A percentile compares a stretch with the other conserved stretches of the same genome.
These are phyloP conservation scores for Pyrocoelia pectoralis DNA, from an alignment of 2,888 invertebrate genomes.

Conservation along the genomic window DNA sequence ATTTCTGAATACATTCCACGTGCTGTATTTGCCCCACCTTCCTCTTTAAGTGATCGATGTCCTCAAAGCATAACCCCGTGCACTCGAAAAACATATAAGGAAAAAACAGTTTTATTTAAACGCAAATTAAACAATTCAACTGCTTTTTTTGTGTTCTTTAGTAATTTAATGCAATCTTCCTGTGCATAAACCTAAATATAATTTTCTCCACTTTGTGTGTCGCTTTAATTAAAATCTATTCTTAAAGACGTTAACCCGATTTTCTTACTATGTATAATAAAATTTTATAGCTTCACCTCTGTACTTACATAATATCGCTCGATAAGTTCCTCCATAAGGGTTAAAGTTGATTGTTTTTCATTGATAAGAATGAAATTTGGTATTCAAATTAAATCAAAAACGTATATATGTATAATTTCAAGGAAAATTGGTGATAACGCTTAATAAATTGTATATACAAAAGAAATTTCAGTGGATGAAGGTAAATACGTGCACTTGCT, in stretches of 20 bases:
- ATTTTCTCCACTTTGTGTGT: background rate
- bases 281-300: conserved; percentile 5
- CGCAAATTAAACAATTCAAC: too few relatives aligned
- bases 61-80: too few relatives aligned
- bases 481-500: background rate
- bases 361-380: conserved; percentile 26
- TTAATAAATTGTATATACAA: background rate
- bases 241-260: conserved; percentile 5
- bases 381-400: conserved; percentile 25
- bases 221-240: conserved; percentile 6
- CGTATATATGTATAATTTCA: conserved; percentile 6
- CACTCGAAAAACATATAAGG: too few relatives aligned
- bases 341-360: background rate
- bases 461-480: background rate
- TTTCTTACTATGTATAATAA: background rate
- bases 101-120: too few relatives aligned
- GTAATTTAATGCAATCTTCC: background rate
- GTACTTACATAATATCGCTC: conserved; percentile 3
- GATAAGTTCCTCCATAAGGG: background rate
- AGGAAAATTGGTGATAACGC: background rate
- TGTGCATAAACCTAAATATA: background rate
- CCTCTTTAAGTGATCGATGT: too few relatives aligned
- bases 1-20: too few relatives aligned
- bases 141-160: too few relatives aligned
- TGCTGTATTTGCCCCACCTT: too few relatives aligned